These are phyloP conservation scores for Menura novaehollandiae DNA, from an alignment of 2,113 vertebrate species.

Conservation along the genomic window DNA sequence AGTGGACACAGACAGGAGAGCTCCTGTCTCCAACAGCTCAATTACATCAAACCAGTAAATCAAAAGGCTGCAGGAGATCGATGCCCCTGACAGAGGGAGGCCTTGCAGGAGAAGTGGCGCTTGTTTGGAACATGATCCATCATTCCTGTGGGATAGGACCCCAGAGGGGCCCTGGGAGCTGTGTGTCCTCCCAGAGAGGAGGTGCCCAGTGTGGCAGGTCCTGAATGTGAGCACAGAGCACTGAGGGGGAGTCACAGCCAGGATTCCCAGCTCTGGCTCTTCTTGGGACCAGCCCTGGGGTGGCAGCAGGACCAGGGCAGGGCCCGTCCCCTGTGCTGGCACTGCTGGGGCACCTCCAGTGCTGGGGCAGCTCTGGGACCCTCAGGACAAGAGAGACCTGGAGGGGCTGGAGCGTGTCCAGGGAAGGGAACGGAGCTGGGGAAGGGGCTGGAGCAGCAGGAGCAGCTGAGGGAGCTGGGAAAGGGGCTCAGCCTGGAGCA, in stretches of 20 bases:
- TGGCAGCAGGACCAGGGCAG: not conserved
- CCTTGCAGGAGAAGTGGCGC: not conserved
- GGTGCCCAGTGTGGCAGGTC: too few relatives aligned
- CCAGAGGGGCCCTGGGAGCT: not conserved
- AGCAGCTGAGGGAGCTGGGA: not conserved
- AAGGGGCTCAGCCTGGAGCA: not conserved
- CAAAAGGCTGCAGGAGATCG: constrained; percentile 21
- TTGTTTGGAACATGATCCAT: not conserved
- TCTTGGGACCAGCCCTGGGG: not conserved
- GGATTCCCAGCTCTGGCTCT: not conserved
- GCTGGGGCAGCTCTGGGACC: not conserved
- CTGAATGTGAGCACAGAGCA: not conserved
- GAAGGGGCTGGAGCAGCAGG: not conserved
- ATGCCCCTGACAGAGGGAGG: not conserved
- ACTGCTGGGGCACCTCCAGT: not conserved
- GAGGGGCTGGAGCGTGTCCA: not conserved
- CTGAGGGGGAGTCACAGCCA: not conserved
- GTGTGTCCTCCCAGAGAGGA: not conserved
- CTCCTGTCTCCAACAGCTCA: not conserved
- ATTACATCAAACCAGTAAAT: constrained; percentile 29
- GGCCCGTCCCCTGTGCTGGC: not conserved
- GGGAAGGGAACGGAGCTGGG: not conserved
- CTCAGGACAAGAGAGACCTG: not conserved
- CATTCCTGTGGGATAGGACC: not conserved
- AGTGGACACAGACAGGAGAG: not conserved